Conservation (phyloP, 2,888 invertebrate genomes). For the Clivina fossor region DNA sequence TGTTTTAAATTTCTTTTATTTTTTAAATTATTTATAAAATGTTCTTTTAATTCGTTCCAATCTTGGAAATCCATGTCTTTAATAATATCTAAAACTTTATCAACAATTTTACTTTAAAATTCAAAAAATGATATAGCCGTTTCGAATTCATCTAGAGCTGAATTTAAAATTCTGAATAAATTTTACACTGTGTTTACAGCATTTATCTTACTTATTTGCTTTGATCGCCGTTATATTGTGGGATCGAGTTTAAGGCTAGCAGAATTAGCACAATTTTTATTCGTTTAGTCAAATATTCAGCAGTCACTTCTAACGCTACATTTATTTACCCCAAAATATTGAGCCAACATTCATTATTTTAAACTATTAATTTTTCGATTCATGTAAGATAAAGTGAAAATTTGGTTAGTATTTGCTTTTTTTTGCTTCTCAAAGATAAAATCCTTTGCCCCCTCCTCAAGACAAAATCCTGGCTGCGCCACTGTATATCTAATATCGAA, state of each 20-base stretch:
- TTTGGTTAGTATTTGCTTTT: too few relatives aligned
- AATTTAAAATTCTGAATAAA: background rate
- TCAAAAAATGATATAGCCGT: background rate
- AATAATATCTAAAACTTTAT: background rate
- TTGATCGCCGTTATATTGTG: background rate
- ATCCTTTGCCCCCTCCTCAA: too few relatives aligned
- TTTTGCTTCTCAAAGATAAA: too few relatives aligned
- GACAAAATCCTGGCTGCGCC: too few relatives aligned
- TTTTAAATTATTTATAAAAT: background rate
- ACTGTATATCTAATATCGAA: too few relatives aligned
- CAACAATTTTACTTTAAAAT: background rate
- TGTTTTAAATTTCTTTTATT: background rate
- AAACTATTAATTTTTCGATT: too few relatives aligned
- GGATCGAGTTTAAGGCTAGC: background rate
- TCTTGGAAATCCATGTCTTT: background rate
- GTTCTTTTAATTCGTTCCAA: background rate
- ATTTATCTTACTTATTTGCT: background rate
- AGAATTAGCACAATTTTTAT: too few relatives aligned
- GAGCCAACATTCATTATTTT: too few relatives aligned
- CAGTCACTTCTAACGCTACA: too few relatives aligned
- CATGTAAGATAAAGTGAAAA: too few relatives aligned
- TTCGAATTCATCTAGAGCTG: constrained; percentile 1
- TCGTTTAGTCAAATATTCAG: too few relatives aligned
- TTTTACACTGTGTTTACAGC: background rate
- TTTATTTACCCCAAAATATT: too few relatives aligned